A percentile compares a stretch with the other conserved stretches of the same genome.
phyloP scores from a whole-genome alignment of 1,140 invertebrate genomes.

The Ridgeia piscesae region DNA sequence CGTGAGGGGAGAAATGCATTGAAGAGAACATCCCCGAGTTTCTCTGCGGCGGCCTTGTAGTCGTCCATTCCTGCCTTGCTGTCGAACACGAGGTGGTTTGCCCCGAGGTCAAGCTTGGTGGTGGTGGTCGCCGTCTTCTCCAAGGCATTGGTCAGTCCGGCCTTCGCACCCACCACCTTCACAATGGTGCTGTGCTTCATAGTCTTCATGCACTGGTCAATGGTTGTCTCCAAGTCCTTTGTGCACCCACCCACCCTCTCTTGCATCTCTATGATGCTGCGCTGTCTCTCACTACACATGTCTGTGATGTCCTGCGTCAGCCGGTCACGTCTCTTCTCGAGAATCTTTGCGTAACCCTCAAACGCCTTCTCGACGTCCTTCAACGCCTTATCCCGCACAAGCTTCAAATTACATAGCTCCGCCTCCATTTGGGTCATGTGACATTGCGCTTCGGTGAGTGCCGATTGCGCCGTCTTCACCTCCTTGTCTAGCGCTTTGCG shows the following conservation, averaged over 20 bases:
- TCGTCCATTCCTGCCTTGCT: background rate
- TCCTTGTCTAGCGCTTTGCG: conserved; percentile 1
- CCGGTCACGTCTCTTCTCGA: background rate
- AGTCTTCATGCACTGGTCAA: background rate
- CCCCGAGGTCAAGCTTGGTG: background rate
- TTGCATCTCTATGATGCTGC: background rate
- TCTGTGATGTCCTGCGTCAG: background rate
- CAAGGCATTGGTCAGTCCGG: background rate
- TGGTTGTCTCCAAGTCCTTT: background rate
- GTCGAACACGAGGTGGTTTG: conserved; percentile 17
- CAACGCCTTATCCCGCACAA: background rate
- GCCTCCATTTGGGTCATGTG: conserved; percentile 9
- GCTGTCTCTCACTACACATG: background rate
- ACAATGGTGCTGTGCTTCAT: background rate
- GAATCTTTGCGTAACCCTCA: background rate
- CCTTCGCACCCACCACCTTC: background rate
- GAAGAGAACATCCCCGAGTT: background rate
- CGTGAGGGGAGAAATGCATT: conserved; percentile 9
- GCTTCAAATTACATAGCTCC: conserved; percentile 8
- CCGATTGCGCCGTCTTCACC: background rate
- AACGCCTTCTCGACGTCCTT: conserved; percentile 10
- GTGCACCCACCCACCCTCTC: background rate
- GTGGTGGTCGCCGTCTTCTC: background rate
- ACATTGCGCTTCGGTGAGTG: background rate
- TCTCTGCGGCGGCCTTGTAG: background rate